Evolutionary conservation across 1,140 invertebrate species (phyloP).

Genomic region (Eubasilissa regina): DNA sequence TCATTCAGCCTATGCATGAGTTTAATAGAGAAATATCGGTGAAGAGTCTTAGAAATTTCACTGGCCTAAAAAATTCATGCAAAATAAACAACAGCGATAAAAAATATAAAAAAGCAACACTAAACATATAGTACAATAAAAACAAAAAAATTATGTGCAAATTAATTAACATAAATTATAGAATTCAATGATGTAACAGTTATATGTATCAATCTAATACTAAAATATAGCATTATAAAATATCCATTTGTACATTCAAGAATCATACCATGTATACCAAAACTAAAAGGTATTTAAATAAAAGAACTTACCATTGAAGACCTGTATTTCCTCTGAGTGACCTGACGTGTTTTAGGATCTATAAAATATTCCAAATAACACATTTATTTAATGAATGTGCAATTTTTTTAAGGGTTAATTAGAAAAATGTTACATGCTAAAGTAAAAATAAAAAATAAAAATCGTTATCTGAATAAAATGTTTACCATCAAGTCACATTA

Average conservation of each 20-base stretch:
- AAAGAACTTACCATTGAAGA: slow-evolving; percentile 94
- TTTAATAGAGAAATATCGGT: slow-evolving; percentile 58
- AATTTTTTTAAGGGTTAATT: not conserved
- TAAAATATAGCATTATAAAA: not conserved
- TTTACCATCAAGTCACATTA: too few species aligned
- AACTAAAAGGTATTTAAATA: not conserved
- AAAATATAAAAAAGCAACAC: not conserved
- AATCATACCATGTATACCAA: not conserved
- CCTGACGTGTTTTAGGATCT: slow-evolving; percentile 98
- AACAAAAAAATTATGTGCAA: too few species aligned
- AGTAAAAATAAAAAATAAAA: not conserved
- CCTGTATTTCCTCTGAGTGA: slow-evolving; percentile 97
- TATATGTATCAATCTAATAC: slow-evolving; percentile 42
- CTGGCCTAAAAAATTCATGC: slow-evolving; percentile 56
- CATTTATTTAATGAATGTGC: not conserved
- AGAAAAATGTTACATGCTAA: too few species aligned
- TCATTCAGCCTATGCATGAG: slow-evolving; percentile 52
- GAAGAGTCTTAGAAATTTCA: slow-evolving; percentile 56
- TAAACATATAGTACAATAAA: too few species aligned
- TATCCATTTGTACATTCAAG: not conserved
- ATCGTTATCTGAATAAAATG: too few species aligned
- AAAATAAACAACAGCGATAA: slow-evolving; percentile 53
- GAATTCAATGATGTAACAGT: not conserved
- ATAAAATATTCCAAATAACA: slow-evolving; percentile 56
- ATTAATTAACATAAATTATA: not conserved